Percentiles rank a stretch among this genome's conserved stretches.
Evolutionary conservation across 2,888 invertebrate species (phyloP).

Genomic region (Tinea pellionella): DNA sequence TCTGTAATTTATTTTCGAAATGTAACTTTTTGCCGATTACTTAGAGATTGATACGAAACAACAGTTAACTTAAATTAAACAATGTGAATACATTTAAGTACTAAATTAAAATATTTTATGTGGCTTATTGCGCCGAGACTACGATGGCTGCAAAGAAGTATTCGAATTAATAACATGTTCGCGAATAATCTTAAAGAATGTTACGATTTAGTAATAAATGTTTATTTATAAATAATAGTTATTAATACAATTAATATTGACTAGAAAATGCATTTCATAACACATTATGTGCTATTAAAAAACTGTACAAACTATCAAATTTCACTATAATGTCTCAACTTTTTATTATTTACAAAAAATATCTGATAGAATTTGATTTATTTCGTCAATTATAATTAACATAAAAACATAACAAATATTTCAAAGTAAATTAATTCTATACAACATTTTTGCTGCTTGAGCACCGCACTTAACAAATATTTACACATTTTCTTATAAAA

Average conservation of each 20-base stretch:
- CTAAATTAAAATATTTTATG: no score
- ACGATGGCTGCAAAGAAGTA: no score
- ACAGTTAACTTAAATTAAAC: no score
- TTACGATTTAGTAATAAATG: no score
- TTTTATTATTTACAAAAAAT: background rate
- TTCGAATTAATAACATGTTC: no score
- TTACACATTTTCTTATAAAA: background rate
- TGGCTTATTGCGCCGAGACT: no score
- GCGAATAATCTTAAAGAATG: no score
- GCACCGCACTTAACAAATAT: background rate
- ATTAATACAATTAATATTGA: background rate
- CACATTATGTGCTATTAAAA: background rate
- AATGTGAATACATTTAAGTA: no score
- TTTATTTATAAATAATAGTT: no score
- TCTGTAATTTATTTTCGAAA: no score
- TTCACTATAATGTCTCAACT: background rate
- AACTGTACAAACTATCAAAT: background rate
- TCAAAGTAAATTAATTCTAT: background rate
- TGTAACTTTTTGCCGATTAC: no score
- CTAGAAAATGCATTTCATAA: background rate
- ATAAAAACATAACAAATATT: background rate
- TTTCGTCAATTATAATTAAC: background rate
- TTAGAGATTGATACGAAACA: no score
- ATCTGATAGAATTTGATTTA: background rate
- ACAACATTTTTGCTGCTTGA: background rate